These are phyloP conservation scores for Bovichtus variegatus DNA, from an alignment of 2,797 vertebrate species.

Conservation along the genomic window DNA sequence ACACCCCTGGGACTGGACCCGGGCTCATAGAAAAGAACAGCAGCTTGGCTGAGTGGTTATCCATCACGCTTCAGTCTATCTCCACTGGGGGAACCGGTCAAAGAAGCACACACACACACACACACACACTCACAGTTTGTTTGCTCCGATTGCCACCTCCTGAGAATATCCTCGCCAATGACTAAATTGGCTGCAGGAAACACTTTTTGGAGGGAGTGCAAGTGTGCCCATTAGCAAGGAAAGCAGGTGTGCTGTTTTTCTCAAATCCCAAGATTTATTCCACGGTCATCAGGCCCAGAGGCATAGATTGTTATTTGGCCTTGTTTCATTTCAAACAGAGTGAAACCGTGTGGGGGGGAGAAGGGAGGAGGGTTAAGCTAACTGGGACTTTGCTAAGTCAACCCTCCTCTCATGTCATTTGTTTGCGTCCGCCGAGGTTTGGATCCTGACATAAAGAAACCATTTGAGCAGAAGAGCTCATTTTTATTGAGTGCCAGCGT, in stretches of 20 bases:
- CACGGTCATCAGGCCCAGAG: conserved; percentile 65
- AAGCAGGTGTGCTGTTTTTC: conserved; percentile 74
- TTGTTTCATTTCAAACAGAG: conserved; percentile 63
- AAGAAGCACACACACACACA: conserved; percentile 58
- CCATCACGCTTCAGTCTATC: conserved; percentile 73
- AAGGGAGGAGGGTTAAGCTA: conserved; percentile 44
- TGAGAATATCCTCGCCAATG: conserved; percentile 67
- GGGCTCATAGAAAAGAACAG: conserved; percentile 63
- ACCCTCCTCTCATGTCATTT: conserved; percentile 49
- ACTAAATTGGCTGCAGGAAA: conserved; percentile 79
- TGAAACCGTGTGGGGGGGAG: conserved; percentile 29
- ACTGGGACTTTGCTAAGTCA: conserved; percentile 68
- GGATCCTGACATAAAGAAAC: conserved; percentile 49
- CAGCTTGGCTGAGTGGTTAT: conserved; percentile 72
- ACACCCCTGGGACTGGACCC: conserved; percentile 57
- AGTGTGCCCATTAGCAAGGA: conserved; percentile 73
- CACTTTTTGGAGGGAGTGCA: conserved; percentile 57
- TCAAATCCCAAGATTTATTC: conserved; percentile 74
- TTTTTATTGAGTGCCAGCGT: conserved; percentile 64
- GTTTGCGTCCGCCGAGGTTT: conserved; percentile 56
- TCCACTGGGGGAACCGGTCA: conserved; percentile 70
- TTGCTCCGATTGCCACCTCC: conserved; percentile 70
- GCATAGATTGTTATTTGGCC: conserved; percentile 66
- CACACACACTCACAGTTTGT: conserved; percentile 55
- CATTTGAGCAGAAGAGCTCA: conserved; percentile 50